Base-by-base conservation (phyloP, 1,140 invertebrate genomes). In the Drosophila tropicalis region DNA sequence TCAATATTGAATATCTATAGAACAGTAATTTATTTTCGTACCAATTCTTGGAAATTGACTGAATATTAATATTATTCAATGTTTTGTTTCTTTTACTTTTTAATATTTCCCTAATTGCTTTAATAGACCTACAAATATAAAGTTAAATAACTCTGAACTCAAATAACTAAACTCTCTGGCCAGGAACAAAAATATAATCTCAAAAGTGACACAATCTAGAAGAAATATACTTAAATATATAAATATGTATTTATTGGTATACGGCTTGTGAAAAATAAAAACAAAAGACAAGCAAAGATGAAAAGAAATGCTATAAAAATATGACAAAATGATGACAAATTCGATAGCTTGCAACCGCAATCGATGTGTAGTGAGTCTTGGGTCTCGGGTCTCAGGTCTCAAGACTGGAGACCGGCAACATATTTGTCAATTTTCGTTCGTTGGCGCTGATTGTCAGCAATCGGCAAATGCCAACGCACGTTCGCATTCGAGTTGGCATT, bases 401-500 rank as follows among this genome's bases (percentile, higher is more conserved):
- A 44, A 55, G 19, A 34, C 39, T 10, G 36, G 7, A 19, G 40
- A 44, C 57, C 64, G 71, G 32, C 44, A 64, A 54, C 62, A 62
- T 54, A 86, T 81, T 78, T 85, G 77, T 81, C 81, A 74, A 71
- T 54, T 74, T 66, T 73, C 39, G 60, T 76, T 62, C 41, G 3
- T 55, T 47, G 54, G 75, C 66, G 78, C 75, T 87, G 83, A 86
- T 83, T 83, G 83, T 67, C 79, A 66, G 61, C 79, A 87, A 87
- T 87, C 83, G 83, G 64, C 79, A 77, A 72, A 71, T 70, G 66
- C 80, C 84, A 72, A 84, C 70, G 84, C 83, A 86, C 83, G 83
- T 82, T 63, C 76, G 62, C 65, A 67, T 63, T 80, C 81, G 40
- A 62, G 57, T 32, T 41, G 57, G 56, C 65, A 70, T 74, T 81